phyloP scores from a whole-genome alignment of 2,797 vertebrate genomes.

The Caiman crocodilus region DNA sequence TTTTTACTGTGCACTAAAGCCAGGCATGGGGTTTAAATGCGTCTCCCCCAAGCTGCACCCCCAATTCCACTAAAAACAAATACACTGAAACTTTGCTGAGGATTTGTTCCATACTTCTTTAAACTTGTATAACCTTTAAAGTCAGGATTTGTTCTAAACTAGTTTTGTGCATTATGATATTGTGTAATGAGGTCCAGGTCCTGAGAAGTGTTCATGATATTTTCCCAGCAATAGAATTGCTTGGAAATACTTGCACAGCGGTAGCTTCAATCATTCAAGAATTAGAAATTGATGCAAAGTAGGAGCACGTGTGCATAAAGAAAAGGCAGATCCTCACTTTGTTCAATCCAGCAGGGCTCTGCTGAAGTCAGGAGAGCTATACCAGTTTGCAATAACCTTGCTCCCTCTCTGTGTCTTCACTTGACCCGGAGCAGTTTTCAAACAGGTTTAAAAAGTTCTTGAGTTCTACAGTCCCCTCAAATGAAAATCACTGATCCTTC shows the following conservation, averaged over 20 bases:
- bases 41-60: too few relatives aligned
- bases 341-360: not conserved
- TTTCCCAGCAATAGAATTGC: too few relatives aligned
- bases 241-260: not conserved
- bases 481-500: not conserved
- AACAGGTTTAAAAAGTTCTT: not conserved
- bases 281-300: not conserved
- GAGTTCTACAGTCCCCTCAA: not conserved
- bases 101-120: not conserved
- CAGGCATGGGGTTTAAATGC: too few relatives aligned
- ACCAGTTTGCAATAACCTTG: not conserved
- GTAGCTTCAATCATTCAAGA: not conserved
- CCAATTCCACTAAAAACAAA: too few relatives aligned
- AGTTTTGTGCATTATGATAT: not conserved
- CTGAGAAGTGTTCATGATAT: not conserved
- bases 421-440: not conserved
- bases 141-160: not conserved
- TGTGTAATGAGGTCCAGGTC: not conserved
- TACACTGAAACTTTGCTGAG: not conserved
- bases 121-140: not conserved
- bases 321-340: not conserved
- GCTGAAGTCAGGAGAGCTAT: not conserved
- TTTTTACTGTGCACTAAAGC: too few relatives aligned
- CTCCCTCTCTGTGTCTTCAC: not conserved
- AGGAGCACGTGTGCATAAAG: not conserved